These are phyloP conservation scores for Romanogobio albipinnatus DNA, from an alignment of 2,113 vertebrate species.

Conservation along the genomic window DNA sequence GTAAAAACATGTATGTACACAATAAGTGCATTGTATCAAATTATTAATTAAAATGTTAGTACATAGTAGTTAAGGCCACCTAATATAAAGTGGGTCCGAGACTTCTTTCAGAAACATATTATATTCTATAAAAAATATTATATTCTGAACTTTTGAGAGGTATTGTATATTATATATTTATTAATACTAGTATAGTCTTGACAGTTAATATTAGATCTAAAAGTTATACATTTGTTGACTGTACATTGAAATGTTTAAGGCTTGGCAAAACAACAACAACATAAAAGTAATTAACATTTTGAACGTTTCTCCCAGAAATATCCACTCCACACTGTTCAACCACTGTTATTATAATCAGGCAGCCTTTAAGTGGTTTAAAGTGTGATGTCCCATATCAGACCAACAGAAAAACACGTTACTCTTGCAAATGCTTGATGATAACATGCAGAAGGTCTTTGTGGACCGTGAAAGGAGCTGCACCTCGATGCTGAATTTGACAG, in stretches of 20 bases:
- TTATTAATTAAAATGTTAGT: too few species aligned
- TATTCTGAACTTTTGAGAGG: too few species aligned
- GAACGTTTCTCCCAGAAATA: neutral
- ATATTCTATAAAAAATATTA: too few species aligned
- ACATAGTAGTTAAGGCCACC: too few species aligned
- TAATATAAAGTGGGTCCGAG: too few species aligned
- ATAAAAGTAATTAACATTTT: neutral
- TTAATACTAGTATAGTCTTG: neutral
- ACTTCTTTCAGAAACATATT: too few species aligned
- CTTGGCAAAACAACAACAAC: neutral
- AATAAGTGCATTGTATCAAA: too few species aligned
- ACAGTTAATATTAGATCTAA: neutral
- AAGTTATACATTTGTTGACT: neutral
- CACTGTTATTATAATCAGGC: neutral
- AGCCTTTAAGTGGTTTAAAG: neutral
- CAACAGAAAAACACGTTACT: neutral
- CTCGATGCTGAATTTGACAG: slow-evolving; percentile 54
- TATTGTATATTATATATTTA: too few species aligned
- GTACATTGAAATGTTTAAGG: neutral
- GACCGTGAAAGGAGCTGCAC: slow-evolving; percentile 24
- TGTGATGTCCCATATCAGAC: neutral
- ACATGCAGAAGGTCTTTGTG: neutral
- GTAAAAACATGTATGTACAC: too few species aligned
- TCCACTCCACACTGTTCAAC: neutral
- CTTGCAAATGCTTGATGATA: neutral